A percentile compares a stretch with the other conserved stretches of the same genome.
These are phyloP conservation scores for Pipra filicauda DNA, from an alignment of 2,113 vertebrate genomes.

Conservation along the genomic window DNA sequence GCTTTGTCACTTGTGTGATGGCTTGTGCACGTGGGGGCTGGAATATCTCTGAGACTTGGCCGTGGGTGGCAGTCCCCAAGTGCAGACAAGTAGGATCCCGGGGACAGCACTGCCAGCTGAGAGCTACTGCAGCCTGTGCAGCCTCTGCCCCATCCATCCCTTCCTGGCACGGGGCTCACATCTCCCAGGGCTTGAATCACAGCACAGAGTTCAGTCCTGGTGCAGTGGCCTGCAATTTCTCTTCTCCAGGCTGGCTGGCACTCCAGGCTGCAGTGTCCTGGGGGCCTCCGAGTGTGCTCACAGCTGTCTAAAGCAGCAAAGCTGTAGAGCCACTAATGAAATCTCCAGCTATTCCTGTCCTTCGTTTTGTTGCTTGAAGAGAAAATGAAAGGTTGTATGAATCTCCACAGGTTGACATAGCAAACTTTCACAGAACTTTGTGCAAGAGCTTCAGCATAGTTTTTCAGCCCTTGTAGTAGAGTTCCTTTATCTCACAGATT, in stretches of 20 bases:
- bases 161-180: fast-evolving
- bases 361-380: background rate
- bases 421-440: background rate
- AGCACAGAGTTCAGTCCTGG: background rate
- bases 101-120: background rate
- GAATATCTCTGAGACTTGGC: background rate
- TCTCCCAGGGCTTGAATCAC: fast-evolving
- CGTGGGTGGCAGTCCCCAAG: fast-evolving
- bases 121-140: fast-evolving
- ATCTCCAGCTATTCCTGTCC: background rate
- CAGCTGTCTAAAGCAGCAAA: background rate
- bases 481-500: background rate
- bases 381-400: background rate
- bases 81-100: fast-evolving
- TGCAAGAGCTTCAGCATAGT: background rate
- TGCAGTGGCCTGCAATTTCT: background rate
- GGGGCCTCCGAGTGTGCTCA: background rate
- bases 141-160: background rate
- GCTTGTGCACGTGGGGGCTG: fast-evolving
- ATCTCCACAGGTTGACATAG: background rate
- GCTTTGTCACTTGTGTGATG: background rate
- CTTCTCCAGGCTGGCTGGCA: background rate
- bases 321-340: background rate
- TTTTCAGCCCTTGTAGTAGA: background rate
- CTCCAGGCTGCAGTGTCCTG: background rate